Conservation (phyloP, 35 echinoderm and acorn worm species). For the Anneissia japonica region DNA sequence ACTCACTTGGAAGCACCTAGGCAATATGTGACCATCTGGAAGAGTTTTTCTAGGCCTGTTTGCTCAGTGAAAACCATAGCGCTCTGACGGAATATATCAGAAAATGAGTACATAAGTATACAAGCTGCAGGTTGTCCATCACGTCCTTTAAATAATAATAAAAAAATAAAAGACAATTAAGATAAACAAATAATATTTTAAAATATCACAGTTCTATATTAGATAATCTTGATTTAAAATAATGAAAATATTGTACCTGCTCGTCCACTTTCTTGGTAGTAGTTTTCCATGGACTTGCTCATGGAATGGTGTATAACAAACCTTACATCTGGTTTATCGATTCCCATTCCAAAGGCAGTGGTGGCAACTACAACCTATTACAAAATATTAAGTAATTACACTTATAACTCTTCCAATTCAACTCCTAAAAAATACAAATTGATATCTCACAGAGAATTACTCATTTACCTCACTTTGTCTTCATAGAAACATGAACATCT, state of each 20-base stretch:
- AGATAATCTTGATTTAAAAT: neutral
- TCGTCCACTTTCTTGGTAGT: constrained; percentile 92
- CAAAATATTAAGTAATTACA: neutral
- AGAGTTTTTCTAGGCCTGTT: constrained; percentile 75
- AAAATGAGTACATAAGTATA: constrained; percentile 61
- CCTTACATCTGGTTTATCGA: constrained; percentile 86
- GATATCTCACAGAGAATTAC: too few relatives aligned
- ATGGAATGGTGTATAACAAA: constrained; percentile 88
- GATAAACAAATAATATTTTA: neutral
- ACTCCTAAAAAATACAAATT: neutral
- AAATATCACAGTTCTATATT: neutral
- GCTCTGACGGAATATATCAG: constrained; percentile 89
- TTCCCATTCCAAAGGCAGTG: constrained; percentile 91
- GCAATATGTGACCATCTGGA: constrained; percentile 89
- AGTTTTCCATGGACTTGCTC: constrained; percentile 90
- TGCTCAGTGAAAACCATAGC: constrained; percentile 91
- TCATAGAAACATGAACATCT: too few relatives aligned
- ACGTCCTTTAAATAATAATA: constrained; percentile 41
- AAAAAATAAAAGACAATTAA: neutral
- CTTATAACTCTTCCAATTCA: too few relatives aligned
- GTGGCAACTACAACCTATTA: constrained; percentile 83
- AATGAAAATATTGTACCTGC: constrained; percentile 36
- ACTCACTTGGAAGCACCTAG: constrained; percentile 43
- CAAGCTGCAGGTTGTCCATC: constrained; percentile 74
- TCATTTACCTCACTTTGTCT: too few relatives aligned